Conservation (phyloP, 2,888 invertebrate genomes). For the Hydriomena furcata region DNA sequence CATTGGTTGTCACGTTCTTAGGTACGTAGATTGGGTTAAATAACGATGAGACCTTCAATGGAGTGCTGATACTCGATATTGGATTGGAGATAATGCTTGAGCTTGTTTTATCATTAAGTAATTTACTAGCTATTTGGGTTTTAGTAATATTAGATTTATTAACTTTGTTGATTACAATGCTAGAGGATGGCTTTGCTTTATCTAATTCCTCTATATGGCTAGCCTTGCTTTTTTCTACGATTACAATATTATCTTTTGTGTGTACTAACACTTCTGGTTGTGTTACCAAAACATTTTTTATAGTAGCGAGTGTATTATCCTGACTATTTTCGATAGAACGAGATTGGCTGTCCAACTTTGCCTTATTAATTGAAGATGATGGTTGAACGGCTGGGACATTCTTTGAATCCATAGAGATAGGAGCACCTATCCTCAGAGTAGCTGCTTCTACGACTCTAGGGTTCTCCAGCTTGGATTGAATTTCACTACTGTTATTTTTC, state of each 20-base stretch:
- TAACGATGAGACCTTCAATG: conserved; percentile 69
- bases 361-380: conserved; percentile 7
- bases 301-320: conserved; percentile 19
- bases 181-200: conserved; percentile 2
- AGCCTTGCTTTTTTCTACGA: conserved; percentile 21
- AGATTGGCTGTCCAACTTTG: conserved; percentile 8
- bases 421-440: conserved; percentile 64
- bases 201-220: conserved; percentile 9
- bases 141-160: conserved; percentile 18
- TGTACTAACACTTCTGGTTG: conserved; percentile 45
- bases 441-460: conserved; percentile 54
- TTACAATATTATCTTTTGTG: conserved; percentile 36
- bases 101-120: conserved; percentile 14
- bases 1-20: conserved; percentile 27
- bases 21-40: conserved; percentile 61
- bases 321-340: conserved; percentile 7
- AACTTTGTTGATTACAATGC: conserved; percentile 6
- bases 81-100: conserved; percentile 26
- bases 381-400: conserved; percentile 5
- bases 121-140: conserved; percentile 20
- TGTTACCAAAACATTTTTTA: conserved; percentile 42
- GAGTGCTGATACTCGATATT: conserved; percentile 44
- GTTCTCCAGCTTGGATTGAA: conserved; percentile 27
- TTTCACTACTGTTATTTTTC: conserved; percentile 23
- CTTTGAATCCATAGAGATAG: conserved; percentile 24